Evolutionary conservation across 1,140 invertebrate genomes (phyloP), one percentile per base, ranked within the genome.

Genomic region (Drosophila aff.): DNA sequence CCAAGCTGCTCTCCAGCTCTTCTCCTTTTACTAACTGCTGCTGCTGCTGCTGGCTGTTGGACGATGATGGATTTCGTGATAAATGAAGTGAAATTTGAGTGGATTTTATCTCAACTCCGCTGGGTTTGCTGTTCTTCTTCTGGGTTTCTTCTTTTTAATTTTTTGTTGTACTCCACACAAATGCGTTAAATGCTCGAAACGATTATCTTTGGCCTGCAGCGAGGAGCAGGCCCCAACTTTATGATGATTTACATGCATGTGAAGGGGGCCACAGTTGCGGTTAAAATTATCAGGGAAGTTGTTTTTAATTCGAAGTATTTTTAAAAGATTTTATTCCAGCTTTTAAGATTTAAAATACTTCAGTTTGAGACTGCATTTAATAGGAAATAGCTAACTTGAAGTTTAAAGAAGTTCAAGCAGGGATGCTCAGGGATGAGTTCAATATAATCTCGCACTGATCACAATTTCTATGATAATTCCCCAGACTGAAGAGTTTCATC

Each of bases 41-140:
- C 68, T 72, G 26, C 26, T 26, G 49, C 69, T 52, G 53, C 36
- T 72, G 67, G 67, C 66, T 41, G 53, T 52, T 44, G 64, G n/a
- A 40, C 50, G 76, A 59, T 79, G 76, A 79, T 79, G 66, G 67
- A 79, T 79, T 79, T 72, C 61, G 59, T 79, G 76, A 79, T 79
- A 79, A 79, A 79, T 79, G 76, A 79, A 79, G 76, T 79, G 67
- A 79, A 79, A 79, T 79, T 79, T 79, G 55, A 79, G 76, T 79
- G 76, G 59, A 79, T 59, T 79, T 68, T 72, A 31, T 69, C 67
- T 61, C 55, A 33, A 53, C 49, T 53, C 41, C 10, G 36, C 26
- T 52, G 38, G 21, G 21, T 46, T 38, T 41, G 38, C 49, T 44
- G 43, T 76, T 55, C 43, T 65, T 33, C 33, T 57, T 47, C 1